These are phyloP conservation scores for Pempheris klunzingeri DNA, from an alignment of 2,797 vertebrate species.

Conservation along the genomic window DNA sequence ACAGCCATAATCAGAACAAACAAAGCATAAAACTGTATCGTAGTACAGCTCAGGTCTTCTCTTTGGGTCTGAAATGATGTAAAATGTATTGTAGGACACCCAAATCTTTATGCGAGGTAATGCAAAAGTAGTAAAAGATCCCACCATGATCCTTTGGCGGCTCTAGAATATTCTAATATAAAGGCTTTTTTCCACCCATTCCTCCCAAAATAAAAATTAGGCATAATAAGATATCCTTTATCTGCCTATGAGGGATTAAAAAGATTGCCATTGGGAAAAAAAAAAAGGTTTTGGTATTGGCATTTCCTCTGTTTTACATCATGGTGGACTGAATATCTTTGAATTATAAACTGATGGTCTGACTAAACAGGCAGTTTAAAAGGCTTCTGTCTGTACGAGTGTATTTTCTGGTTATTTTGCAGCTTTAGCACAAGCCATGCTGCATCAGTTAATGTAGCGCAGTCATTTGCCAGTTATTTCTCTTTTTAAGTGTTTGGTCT, in stretches of 20 bases:
- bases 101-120: too few species aligned
- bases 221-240: too few species aligned
- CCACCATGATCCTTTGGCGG: background rate
- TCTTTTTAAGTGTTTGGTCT: background rate
- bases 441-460: background rate
- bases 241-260: background rate
- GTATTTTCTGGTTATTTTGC: background rate
- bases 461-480: accelerated
- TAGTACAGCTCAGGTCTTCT: background rate
- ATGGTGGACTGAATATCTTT: background rate
- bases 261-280: background rate
- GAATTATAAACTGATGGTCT: background rate
- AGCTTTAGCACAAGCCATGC: background rate
- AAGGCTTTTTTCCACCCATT: conserved; percentile 43
- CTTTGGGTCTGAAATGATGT: background rate
- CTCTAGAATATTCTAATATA: conserved; percentile 4
- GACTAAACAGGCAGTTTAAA: background rate
- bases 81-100: background rate
- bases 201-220: background rate
- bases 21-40: background rate
- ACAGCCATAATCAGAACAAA: too few species aligned
- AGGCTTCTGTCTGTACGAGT: background rate
- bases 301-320: background rate
- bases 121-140: background rate
- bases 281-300: too few species aligned